phyloP scores from a whole-genome alignment of 2,113 vertebrate genomes.

The Cairina moschata region DNA sequence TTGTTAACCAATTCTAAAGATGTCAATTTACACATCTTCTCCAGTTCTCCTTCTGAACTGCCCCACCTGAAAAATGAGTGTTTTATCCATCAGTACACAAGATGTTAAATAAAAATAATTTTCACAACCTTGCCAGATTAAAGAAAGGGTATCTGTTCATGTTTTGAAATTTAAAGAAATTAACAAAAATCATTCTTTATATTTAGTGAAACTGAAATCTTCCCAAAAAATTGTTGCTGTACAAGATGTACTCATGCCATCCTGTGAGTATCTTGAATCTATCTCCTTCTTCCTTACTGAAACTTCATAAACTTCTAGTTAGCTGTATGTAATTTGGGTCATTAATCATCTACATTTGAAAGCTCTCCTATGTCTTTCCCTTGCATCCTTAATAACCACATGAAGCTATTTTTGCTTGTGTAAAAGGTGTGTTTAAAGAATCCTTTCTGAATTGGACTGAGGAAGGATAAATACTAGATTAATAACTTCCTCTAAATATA shows the following conservation, averaged over 20 bases:
- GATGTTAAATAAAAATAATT: neutral
- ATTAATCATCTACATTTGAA: neutral
- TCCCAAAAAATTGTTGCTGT: neutral
- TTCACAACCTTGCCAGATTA: neutral
- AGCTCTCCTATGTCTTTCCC: neutral
- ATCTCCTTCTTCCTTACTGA: neutral
- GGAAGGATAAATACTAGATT: neutral
- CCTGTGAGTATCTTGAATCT: neutral
- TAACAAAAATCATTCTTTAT: neutral
- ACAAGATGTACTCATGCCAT: neutral
- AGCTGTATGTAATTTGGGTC: neutral
- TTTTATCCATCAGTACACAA: neutral
- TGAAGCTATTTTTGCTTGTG: neutral
- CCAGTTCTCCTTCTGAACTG: neutral
- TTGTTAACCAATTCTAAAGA: neutral
- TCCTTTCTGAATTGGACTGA: neutral
- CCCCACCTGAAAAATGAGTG: neutral
- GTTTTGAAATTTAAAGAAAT: neutral
- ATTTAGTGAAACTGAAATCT: neutral
- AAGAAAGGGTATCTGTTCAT: neutral
- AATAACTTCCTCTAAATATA: neutral
- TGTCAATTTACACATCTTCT: neutral
- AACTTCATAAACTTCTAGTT: neutral
- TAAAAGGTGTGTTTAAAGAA: neutral
- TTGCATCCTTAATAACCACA: neutral